These are phyloP conservation scores for Osmoderma eremita DNA, from an alignment of 2,888 invertebrate genomes.

Conservation along the genomic window DNA sequence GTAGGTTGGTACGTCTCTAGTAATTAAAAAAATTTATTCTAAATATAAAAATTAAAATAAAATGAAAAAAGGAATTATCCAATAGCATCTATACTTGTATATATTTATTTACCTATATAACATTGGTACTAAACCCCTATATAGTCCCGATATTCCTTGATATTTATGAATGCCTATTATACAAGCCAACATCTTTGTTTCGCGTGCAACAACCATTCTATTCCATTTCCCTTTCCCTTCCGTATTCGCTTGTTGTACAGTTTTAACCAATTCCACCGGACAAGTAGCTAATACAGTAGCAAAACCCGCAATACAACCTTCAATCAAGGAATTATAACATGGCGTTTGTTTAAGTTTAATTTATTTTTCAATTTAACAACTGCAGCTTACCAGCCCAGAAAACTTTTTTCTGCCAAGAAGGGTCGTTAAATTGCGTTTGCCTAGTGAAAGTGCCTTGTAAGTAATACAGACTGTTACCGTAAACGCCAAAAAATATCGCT, in stretches of 20 bases:
- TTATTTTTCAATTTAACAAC: too few relatives aligned
- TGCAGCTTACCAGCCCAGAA: conserved; percentile 47
- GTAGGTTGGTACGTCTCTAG: conserved; percentile 72
- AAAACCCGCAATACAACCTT: conserved; percentile 70
- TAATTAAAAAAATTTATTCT: conserved; percentile 36
- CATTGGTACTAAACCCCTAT: conserved; percentile 67
- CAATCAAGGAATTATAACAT: conserved; percentile 60
- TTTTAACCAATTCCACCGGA: conserved; percentile 76
- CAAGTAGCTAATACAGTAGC: conserved; percentile 69
- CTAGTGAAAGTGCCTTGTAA: conserved; percentile 56
- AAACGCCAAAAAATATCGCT: conserved; percentile 75
- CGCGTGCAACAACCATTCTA: conserved; percentile 49
- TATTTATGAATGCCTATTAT: conserved; percentile 64
- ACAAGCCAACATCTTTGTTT: conserved; percentile 65
- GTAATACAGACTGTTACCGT: conserved; percentile 64
- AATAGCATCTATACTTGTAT: too few relatives aligned
- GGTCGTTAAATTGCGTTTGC: conserved; percentile 44
- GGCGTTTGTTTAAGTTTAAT: too few relatives aligned
- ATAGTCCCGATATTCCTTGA: conserved; percentile 69
- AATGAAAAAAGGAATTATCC: too few relatives aligned
- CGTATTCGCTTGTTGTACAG: conserved; percentile 69
- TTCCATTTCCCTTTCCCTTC: conserved; percentile 47
- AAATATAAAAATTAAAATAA: too few relatives aligned
- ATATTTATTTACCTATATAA: conserved; percentile 65
- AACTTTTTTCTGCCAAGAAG: conserved; percentile 47